Conservation (phyloP, 2,797 vertebrate genomes). For the Moxostoma hubbsi region DNA sequence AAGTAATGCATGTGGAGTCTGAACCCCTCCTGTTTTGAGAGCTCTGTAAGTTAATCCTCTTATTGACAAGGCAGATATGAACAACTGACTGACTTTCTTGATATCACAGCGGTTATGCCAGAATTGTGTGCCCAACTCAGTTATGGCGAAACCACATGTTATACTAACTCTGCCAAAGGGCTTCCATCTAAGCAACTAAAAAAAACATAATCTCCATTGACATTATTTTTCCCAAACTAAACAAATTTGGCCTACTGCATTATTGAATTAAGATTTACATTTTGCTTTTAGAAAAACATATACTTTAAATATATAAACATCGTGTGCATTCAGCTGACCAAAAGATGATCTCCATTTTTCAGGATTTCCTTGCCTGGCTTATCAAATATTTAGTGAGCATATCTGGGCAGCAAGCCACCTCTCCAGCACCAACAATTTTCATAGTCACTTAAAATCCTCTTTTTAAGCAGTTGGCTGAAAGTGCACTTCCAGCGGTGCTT, state of each 20-base stretch:
- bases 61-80: constrained; percentile 45
- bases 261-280: background rate
- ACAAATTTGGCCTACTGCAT: background rate
- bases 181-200: background rate
- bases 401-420: constrained; percentile 64
- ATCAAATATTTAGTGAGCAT: constrained; percentile 67
- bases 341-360: constrained; percentile 52
- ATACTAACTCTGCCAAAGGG: background rate
- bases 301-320: constrained; percentile 20
- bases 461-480: constrained; percentile 25
- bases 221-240: constrained; percentile 32
- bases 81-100: background rate
- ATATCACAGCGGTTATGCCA: background rate
- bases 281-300: constrained; percentile 29
- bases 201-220: background rate
- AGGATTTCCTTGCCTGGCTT: constrained; percentile 69
- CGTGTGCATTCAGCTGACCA: constrained; percentile 45
- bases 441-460: constrained; percentile 62
- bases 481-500: constrained; percentile 71
- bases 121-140: background rate
- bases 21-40: constrained; percentile 60
- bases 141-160: constrained; percentile 2
- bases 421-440: constrained; percentile 65
- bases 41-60: constrained; percentile 64
- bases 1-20: constrained; percentile 37